Conservation (phyloP, 1,140 invertebrate species). For the Lineus longissimus region DNA sequence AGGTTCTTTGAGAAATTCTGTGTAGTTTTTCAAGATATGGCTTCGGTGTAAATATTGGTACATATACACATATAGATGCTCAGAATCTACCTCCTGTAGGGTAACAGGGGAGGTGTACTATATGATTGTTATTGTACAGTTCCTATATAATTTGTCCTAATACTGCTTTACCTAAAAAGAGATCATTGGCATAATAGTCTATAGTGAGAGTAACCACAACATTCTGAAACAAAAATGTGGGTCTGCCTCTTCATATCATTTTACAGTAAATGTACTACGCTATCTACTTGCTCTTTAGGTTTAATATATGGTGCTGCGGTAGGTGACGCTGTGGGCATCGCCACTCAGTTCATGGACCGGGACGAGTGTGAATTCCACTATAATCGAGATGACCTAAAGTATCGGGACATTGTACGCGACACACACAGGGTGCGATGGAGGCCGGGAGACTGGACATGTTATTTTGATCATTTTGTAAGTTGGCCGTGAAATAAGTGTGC, state of each 20-base stretch:
- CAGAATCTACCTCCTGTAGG: too few relatives aligned
- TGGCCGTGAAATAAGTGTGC: background rate
- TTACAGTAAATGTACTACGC: too few relatives aligned
- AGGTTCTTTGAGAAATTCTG: background rate
- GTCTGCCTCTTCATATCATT: too few relatives aligned
- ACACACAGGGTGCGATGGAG: constrained; percentile 45
- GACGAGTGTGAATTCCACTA: constrained; percentile 53
- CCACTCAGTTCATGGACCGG: constrained; percentile 46
- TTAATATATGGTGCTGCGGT: constrained; percentile 53
- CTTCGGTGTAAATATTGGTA: too few relatives aligned
- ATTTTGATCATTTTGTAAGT: constrained; percentile 51
- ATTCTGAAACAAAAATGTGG: too few relatives aligned
- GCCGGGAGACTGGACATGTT: constrained; percentile 50
- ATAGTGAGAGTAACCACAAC: too few relatives aligned
- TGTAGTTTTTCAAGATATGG: background rate
- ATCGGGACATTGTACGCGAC: constrained; percentile 46
- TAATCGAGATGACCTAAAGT: constrained; percentile 31
- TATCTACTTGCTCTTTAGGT: constrained; percentile 30
- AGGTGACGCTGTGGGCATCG: constrained; percentile 51
- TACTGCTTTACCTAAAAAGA: too few relatives aligned
- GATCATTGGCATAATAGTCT: too few relatives aligned
- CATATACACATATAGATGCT: too few relatives aligned
- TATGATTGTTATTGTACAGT: too few relatives aligned
- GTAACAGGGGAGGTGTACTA: too few relatives aligned
- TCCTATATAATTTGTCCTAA: too few relatives aligned